A percentile compares a stretch with the other conserved stretches of the same genome.
Conservation (phyloP, 2,888 invertebrate species). For the Scaptomyza flava region DNA sequence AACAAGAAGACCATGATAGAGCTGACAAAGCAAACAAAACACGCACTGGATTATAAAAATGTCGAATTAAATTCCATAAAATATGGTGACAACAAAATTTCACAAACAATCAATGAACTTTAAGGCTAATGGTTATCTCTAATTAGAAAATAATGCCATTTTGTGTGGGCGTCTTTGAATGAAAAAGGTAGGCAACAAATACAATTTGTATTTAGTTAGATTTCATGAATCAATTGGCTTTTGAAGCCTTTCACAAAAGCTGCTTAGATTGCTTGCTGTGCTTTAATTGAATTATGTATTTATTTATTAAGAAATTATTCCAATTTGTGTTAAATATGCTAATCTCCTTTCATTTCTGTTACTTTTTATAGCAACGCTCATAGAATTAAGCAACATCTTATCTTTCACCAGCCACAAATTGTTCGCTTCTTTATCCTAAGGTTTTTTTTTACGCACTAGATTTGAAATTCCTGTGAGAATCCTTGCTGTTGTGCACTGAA, state of each 20-base stretch:
- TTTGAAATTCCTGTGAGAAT: not conserved
- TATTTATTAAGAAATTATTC: not conserved
- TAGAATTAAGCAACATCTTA: not conserved
- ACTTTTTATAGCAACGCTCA: not conserved
- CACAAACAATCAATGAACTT: not conserved
- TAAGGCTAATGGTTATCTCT: not conserved
- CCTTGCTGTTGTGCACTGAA: conserved; percentile 13
- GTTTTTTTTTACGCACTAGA: conserved; percentile 2
- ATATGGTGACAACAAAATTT: not conserved
- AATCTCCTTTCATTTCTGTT: not conserved
- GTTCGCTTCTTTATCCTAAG: not conserved
- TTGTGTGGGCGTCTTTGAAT: not conserved
- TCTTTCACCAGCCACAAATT: conserved; percentile 13
- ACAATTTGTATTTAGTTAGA: not conserved
- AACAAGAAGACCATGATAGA: conserved; percentile 1
- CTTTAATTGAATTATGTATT: not conserved
- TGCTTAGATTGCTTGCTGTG: not conserved
- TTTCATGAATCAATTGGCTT: not conserved
- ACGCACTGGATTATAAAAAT: conserved; percentile 2
- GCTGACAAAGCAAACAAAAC: conserved; percentile 40
- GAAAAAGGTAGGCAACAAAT: no score
- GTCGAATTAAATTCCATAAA: conserved; percentile 4
- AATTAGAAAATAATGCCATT: not conserved
- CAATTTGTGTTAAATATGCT: not conserved
- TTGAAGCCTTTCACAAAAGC: not conserved